Percentiles rank a stretch among this genome's conserved stretches.
phyloP scores from a whole-genome alignment of 2,888 invertebrate species.

The Geotrupes spiniger region DNA sequence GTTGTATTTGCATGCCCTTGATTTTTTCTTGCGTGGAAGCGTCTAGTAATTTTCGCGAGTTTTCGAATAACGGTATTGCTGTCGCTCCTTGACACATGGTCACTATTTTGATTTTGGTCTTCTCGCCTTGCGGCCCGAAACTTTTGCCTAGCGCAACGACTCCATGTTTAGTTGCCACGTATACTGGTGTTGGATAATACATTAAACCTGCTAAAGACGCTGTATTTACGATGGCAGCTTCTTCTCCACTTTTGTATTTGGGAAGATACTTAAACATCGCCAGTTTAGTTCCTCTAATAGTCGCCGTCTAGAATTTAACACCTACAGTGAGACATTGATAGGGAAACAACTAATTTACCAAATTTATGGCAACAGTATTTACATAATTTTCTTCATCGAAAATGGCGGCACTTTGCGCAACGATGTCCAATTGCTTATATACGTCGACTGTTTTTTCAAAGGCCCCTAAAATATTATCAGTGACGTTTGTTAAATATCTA shows the following conservation, averaged over 20 bases:
- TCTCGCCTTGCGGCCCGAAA: slow-evolving; percentile 15
- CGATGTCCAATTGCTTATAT: slow-evolving; percentile 16
- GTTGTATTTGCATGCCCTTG: too few relatives aligned
- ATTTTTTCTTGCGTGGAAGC: too few relatives aligned
- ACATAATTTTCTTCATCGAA: slow-evolving; percentile 9
- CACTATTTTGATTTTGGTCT: slow-evolving; percentile 25
- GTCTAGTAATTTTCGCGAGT: too few relatives aligned
- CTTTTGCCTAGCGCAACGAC: slow-evolving; percentile 28
- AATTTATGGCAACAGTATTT: slow-evolving; percentile 14
- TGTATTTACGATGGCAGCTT: slow-evolving; percentile 34
- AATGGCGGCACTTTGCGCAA: slow-evolving; percentile 18
- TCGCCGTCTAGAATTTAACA: slow-evolving; percentile 8
- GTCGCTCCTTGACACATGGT: slow-evolving; percentile 30
- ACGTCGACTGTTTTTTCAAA: slow-evolving; percentile 12
- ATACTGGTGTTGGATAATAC: slow-evolving; percentile 26
- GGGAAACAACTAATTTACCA: slow-evolving; percentile 11
- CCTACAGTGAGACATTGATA: too few relatives aligned
- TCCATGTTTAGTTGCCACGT: slow-evolving; percentile 30
- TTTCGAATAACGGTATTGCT: too few relatives aligned
- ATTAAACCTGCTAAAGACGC: slow-evolving; percentile 29
- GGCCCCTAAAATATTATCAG: slow-evolving; percentile 13
- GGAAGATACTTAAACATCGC: slow-evolving; percentile 31
- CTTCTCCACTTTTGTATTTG: slow-evolving; percentile 28
- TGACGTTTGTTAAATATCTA: background rate
- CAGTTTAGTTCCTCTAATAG: slow-evolving; percentile 13